Conservation (phyloP, 2,888 invertebrate species). For the Yponomeuta sedellus region DNA sequence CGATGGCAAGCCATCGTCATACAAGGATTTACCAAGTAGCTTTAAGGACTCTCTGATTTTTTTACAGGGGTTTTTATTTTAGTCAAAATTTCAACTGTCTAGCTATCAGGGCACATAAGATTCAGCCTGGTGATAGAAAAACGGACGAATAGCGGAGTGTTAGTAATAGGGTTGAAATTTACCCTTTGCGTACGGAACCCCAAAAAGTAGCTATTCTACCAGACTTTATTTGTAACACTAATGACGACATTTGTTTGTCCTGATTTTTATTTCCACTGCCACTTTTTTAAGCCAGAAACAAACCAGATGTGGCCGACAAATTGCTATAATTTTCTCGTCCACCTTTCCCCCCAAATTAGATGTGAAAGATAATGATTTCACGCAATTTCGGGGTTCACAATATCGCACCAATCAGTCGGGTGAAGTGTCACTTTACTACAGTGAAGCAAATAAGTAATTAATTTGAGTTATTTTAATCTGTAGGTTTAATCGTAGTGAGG, state of each 20-base stretch:
- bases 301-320: slow-evolving; percentile 40
- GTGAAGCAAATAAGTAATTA: slow-evolving; percentile 52
- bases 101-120: no score
- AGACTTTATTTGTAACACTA: not conserved
- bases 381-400: slow-evolving; percentile 42
- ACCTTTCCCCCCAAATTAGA: slow-evolving; percentile 37
- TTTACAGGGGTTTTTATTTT: no score
- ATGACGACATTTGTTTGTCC: not conserved
- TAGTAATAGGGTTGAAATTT: no score
- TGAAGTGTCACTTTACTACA: slow-evolving; percentile 44
- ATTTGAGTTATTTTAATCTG: slow-evolving; percentile 35
- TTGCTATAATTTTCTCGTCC: slow-evolving; percentile 49
- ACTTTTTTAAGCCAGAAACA: slow-evolving; percentile 1
- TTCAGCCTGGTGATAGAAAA: no score
- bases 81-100: no score
- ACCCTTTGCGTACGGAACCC: no score
- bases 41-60: no score
- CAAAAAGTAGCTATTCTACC: not conserved
- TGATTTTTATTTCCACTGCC: not conserved
- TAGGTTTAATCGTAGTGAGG: not conserved
- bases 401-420: slow-evolving; percentile 45
- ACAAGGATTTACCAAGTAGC: no score
- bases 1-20: no score
- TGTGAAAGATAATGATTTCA: slow-evolving; percentile 46
- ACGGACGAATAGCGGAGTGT: no score